Evolutionary conservation across 2,797 vertebrate species (phyloP).

Genomic region (Paratrypauchen microcephalus): DNA sequence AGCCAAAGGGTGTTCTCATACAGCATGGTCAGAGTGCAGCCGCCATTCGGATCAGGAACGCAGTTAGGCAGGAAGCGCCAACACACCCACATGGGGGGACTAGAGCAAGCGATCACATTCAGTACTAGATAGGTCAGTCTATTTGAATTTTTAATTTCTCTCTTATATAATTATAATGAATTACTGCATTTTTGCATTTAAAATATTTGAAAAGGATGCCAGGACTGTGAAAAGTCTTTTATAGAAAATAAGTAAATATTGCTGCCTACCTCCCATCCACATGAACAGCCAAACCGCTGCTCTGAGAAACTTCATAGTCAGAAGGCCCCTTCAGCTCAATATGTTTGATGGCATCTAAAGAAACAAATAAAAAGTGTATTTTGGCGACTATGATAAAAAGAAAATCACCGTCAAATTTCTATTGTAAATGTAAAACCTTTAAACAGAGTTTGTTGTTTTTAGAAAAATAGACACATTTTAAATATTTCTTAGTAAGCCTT

Average conservation of each 20-base stretch:
- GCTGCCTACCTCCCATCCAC: constrained; percentile 87
- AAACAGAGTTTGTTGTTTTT: no score
- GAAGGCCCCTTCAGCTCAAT: constrained; percentile 79
- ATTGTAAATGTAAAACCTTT: no score
- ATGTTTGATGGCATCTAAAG: constrained; percentile 81
- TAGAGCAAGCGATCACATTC: constrained; percentile 33
- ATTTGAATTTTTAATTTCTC: no score
- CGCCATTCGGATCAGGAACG: constrained; percentile 53
- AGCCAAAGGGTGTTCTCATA: constrained; percentile 77
- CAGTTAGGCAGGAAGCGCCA: constrained; percentile 86
- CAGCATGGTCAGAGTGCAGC: constrained; percentile 80
- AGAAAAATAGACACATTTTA: no score
- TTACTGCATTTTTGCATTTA: no score
- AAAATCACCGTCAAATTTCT: no score
- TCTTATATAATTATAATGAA: no score
- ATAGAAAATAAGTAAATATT: no score
- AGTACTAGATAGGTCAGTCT: background rate
- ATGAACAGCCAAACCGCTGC: constrained; percentile 74
- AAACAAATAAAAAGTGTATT: background rate
- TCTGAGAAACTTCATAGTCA: constrained; percentile 78
- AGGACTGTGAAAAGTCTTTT: no score
- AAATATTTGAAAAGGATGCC: no score
- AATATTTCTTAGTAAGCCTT: no score
- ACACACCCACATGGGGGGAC: constrained; percentile 86
- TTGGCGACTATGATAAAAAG: no score